Evolutionary conservation across 2,113 vertebrate species (phyloP).

Genomic region (Dendropsophus ebraccatus): DNA sequence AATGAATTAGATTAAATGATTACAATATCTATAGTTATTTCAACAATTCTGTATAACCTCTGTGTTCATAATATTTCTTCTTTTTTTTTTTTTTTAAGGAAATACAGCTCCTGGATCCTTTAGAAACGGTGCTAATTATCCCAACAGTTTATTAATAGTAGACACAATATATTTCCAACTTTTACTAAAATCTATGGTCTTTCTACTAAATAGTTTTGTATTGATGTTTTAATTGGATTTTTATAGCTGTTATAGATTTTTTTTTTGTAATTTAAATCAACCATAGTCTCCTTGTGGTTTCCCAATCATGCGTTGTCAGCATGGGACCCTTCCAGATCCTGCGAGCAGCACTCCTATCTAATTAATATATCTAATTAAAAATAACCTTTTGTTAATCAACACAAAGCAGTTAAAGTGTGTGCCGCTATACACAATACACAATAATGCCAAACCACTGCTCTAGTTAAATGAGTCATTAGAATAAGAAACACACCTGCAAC

Average conservation of each 20-base stretch:
- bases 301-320: slow-evolving; percentile 15
- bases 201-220: neutral
- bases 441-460: neutral
- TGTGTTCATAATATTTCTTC: neutral
- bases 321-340: slow-evolving; percentile 24
- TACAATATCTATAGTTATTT: neutral
- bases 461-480: slow-evolving; percentile 1
- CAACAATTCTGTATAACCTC: neutral
- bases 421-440: slow-evolving; percentile 2
- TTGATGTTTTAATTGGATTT: slow-evolving; percentile 10
- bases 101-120: neutral
- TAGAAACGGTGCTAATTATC: neutral
- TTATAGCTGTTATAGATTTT: neutral
- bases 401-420: slow-evolving; percentile 20
- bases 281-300: slow-evolving; percentile 37
- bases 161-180: neutral
- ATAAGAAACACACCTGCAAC: neutral
- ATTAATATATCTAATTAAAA: slow-evolving; percentile 55
- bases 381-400: slow-evolving; percentile 52
- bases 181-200: neutral
- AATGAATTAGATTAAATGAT: too few species aligned
- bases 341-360: slow-evolving; percentile 40
- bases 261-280: slow-evolving; percentile 30
- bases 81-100: neutral
- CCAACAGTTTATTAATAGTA: neutral